Conservation (phyloP, 2,113 vertebrate genomes). For the Okapia johnstoni region DNA sequence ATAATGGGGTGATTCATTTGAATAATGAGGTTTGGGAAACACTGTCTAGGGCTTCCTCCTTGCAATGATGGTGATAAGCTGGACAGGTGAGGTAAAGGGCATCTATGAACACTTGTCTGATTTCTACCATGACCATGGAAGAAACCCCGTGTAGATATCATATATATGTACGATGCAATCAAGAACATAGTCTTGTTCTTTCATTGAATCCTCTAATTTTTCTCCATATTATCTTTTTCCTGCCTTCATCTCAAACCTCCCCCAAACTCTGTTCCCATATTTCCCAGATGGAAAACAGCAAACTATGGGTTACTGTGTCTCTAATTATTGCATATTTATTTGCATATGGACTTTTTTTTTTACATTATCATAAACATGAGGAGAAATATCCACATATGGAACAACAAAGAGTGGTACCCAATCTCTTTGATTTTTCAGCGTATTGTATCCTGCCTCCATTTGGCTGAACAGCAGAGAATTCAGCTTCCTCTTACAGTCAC, state of each 20-base stretch:
- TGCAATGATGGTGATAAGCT: neutral
- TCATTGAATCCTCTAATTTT: neutral
- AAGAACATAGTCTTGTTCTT: neutral
- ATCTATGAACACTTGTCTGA: neutral
- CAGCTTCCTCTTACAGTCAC: neutral
- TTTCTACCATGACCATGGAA: neutral
- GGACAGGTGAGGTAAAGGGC: neutral
- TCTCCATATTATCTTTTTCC: neutral
- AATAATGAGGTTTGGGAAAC: neutral
- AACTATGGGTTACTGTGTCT: neutral
- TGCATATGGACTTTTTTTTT: neutral
- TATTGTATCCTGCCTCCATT: neutral
- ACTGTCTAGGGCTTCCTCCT: neutral
- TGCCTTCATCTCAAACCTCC: neutral
- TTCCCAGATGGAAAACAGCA: neutral
- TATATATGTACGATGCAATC: neutral
- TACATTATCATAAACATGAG: neutral
- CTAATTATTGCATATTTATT: neutral
- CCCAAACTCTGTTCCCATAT: neutral
- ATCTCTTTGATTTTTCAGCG: neutral
- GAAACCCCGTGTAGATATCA: neutral
- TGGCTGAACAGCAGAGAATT: neutral
- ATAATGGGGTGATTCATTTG: neutral
- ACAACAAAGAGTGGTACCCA: neutral
- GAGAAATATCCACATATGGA: neutral